Percentiles rank a stretch among this genome's conserved stretches.
phyloP scores from a whole-genome alignment of 2,888 invertebrate species.

The Agrochola circellaris region DNA sequence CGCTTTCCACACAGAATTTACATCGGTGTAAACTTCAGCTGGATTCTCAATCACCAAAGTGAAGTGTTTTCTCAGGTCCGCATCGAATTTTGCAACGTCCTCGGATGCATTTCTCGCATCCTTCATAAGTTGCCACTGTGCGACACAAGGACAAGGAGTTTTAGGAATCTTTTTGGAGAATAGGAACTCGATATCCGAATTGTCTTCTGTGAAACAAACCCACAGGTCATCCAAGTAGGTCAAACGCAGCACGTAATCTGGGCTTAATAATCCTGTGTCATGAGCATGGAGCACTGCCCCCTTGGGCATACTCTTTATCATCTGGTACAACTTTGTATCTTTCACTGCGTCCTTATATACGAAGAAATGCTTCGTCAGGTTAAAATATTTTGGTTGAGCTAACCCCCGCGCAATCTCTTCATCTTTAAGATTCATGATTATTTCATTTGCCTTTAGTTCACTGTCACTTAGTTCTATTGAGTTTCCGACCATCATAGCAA shows the following conservation, averaged over 20 bases:
- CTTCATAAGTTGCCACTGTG: slow-evolving; percentile 88
- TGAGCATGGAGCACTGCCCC: slow-evolving; percentile 94
- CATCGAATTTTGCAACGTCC: slow-evolving; percentile 89
- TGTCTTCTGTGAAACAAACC: slow-evolving; percentile 83
- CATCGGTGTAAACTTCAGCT: slow-evolving; percentile 85
- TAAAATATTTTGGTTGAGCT: slow-evolving; percentile 87
- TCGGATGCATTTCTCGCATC: slow-evolving; percentile 86
- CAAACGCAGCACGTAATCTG: slow-evolving; percentile 91
- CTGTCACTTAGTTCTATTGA: slow-evolving; percentile 86
- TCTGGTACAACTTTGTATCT: slow-evolving; percentile 91
- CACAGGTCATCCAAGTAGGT: slow-evolving; percentile 92
- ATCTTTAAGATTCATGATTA: slow-evolving; percentile 91
- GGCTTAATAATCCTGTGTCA: slow-evolving; percentile 91
- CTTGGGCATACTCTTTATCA: slow-evolving; percentile 93
- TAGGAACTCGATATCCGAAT: slow-evolving; percentile 68
- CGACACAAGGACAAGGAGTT: slow-evolving; percentile 66
- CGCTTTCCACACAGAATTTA: slow-evolving; percentile 91
- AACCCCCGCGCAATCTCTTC: slow-evolving; percentile 88
- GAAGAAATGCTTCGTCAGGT: slow-evolving; percentile 93
- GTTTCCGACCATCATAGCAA: slow-evolving; percentile 88
- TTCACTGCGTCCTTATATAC: slow-evolving; percentile 91
- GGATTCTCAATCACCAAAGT: slow-evolving; percentile 90
- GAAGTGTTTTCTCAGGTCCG: slow-evolving; percentile 87
- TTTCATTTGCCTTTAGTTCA: slow-evolving; percentile 90
- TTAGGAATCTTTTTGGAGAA: slow-evolving; percentile 78